phyloP scores from a whole-genome alignment of 2,113 vertebrate species.

The Athene noctua region DNA sequence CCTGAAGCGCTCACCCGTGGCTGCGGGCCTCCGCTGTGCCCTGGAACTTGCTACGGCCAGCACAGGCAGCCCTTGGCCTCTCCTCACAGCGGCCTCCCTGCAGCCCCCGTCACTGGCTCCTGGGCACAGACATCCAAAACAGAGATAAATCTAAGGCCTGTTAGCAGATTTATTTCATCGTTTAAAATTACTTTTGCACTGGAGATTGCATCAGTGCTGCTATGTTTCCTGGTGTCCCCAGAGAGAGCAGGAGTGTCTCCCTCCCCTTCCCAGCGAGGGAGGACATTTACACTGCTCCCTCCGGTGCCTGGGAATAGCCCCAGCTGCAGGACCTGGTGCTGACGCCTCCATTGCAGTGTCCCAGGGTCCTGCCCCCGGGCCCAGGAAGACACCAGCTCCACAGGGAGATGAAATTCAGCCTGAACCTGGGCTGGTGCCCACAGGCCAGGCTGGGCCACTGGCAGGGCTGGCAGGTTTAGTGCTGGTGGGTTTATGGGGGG shows the following conservation, averaged over 20 bases:
- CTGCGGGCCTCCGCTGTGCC: neutral
- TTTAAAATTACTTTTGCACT: neutral
- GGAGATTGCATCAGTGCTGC: neutral
- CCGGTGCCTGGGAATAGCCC: neutral
- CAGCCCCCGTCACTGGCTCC: fast-evolving
- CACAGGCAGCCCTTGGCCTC: neutral
- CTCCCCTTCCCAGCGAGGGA: neutral
- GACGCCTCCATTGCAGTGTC: fast-evolving
- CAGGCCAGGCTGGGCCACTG: no score
- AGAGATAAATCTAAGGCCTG: neutral
- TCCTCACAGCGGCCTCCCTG: neutral
- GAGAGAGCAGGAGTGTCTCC: fast-evolving
- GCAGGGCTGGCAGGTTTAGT: neutral
- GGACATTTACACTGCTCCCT: fast-evolving
- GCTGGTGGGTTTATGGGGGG: neutral
- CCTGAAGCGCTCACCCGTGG: fast-evolving
- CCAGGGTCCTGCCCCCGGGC: neutral
- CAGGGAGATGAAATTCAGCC: neutral
- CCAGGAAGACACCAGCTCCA: fast-evolving
- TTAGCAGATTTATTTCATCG: neutral
- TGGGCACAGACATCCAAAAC: neutral
- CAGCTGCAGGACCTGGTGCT: fast-evolving
- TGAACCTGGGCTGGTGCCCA: neutral
- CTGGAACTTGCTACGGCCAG: neutral
- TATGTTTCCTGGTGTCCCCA: neutral